Conservation (phyloP, 1,140 invertebrate species). For the Drosophila pachea region DNA sequence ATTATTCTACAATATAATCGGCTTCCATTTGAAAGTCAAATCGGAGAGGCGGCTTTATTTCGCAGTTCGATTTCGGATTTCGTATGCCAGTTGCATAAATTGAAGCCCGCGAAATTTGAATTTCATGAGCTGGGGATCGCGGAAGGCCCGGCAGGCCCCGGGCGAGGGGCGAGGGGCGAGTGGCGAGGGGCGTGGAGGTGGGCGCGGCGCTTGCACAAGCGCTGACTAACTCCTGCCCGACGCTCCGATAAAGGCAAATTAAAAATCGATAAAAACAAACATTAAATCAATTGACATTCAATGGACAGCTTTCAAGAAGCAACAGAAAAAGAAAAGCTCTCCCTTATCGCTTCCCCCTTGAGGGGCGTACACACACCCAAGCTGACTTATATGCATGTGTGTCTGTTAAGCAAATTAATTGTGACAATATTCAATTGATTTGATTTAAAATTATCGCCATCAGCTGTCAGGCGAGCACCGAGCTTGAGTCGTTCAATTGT, state of each 20-base stretch:
- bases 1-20: slow-evolving; percentile 23
- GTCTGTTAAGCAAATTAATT: slow-evolving; percentile 75
- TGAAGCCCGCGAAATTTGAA: slow-evolving; percentile 46
- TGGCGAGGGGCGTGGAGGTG: neutral
- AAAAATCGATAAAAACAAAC: slow-evolving; percentile 69
- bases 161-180: neutral
- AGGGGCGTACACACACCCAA: slow-evolving; percentile 19
- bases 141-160: no score
- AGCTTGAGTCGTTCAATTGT: slow-evolving; percentile 53
- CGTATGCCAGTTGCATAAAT: slow-evolving; percentile 44
- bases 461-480: slow-evolving; percentile 60
- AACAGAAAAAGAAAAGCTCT: neutral
- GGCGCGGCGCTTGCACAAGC: slow-evolving; percentile 40
- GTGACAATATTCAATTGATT: slow-evolving; percentile 77
- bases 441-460: slow-evolving; percentile 75
- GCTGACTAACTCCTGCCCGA: slow-evolving; percentile 47
- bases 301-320: neutral
- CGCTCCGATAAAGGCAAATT: slow-evolving; percentile 46
- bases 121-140: slow-evolving; percentile 45
- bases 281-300: slow-evolving; percentile 33
- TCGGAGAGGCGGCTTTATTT: slow-evolving; percentile 10
- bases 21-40: slow-evolving; percentile 45
- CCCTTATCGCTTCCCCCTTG: no score
- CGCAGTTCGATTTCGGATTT: slow-evolving; percentile 5
- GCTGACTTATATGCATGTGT: slow-evolving; percentile 45